phyloP scores from a whole-genome alignment of 1,140 invertebrate genomes.

The Rhynchophorus ferrugineus region DNA sequence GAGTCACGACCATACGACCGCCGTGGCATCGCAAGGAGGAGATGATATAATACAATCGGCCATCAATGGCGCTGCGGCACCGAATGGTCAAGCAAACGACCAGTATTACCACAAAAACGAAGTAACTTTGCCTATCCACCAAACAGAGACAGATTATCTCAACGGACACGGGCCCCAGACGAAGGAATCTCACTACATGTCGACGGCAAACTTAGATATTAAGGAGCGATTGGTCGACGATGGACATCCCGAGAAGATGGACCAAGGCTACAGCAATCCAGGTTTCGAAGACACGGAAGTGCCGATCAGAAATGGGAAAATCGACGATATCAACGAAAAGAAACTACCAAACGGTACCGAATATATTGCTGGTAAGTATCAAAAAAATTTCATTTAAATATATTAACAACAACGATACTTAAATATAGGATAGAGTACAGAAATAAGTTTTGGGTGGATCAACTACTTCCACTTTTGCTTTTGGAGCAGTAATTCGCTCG shows the following conservation, averaged over 20 bases:
- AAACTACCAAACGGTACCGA: neutral
- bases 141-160: conserved; percentile 34
- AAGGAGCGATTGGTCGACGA: conserved; percentile 34
- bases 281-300: conserved; percentile 30
- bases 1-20: neutral
- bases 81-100: conserved; percentile 7
- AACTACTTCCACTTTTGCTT: too few relatives aligned
- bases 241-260: conserved; percentile 35
- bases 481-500: too few relatives aligned
- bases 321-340: conserved; percentile 9
- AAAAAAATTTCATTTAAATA: too few relatives aligned
- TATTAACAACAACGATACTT: too few relatives aligned
- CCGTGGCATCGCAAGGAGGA: too few relatives aligned
- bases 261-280: conserved; percentile 35
- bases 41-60: neutral
- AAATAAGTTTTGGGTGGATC: too few relatives aligned
- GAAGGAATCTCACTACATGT: conserved; percentile 37
- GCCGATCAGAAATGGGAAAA: conserved; percentile 24
- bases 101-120: conserved; percentile 40
- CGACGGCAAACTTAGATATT: conserved; percentile 39
- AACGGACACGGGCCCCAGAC: conserved; percentile 16
- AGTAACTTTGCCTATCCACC: conserved; percentile 37
- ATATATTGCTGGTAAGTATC: neutral
- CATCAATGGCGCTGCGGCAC: neutral
- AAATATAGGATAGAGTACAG: too few relatives aligned